Evolutionary conservation across 2,797 vertebrate species (phyloP).

Genomic region (Varecia variegata): DNA sequence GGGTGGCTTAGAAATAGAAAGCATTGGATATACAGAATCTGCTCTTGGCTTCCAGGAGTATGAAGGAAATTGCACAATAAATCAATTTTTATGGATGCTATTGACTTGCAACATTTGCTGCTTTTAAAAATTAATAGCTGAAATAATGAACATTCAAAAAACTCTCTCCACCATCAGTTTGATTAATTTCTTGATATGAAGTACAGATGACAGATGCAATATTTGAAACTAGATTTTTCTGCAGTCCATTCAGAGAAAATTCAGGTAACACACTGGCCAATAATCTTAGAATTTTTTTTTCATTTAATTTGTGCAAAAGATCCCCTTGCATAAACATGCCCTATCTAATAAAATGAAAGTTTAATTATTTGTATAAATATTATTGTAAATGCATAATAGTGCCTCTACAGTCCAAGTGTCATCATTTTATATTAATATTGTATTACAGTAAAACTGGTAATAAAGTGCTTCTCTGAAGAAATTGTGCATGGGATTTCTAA

Average conservation of each 20-base stretch:
- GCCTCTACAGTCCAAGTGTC: conserved; percentile 56
- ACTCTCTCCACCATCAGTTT: conserved; percentile 77
- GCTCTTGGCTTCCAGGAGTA: conserved; percentile 75
- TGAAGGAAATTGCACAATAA: conserved; percentile 83
- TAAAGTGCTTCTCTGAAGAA: conserved; percentile 73
- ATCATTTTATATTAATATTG: conserved; percentile 78
- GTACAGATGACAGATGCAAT: conserved; percentile 81
- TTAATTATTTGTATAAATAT: conserved; percentile 82
- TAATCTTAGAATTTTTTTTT: conserved; percentile 39
- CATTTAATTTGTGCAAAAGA: conserved; percentile 72
- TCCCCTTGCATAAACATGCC: conserved; percentile 46
- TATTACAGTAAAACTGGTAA: conserved; percentile 77
- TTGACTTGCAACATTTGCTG: conserved; percentile 86
- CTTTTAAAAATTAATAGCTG: conserved; percentile 88
- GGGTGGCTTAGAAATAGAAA: conserved; percentile 53
- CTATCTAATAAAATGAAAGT: conserved; percentile 68
- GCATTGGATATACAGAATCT: conserved; percentile 60
- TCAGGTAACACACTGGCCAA: conserved; percentile 39
- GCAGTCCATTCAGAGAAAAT: conserved; percentile 50
- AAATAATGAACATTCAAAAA: conserved; percentile 87
- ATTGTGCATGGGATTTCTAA: conserved; percentile 73
- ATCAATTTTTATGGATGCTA: conserved; percentile 85
- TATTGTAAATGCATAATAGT: conserved; percentile 69
- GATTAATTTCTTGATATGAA: conserved; percentile 85
- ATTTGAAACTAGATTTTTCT: conserved; percentile 78